These are phyloP conservation scores for Lipophrys pholis DNA, from an alignment of 2,113 vertebrate species.

Conservation along the genomic window DNA sequence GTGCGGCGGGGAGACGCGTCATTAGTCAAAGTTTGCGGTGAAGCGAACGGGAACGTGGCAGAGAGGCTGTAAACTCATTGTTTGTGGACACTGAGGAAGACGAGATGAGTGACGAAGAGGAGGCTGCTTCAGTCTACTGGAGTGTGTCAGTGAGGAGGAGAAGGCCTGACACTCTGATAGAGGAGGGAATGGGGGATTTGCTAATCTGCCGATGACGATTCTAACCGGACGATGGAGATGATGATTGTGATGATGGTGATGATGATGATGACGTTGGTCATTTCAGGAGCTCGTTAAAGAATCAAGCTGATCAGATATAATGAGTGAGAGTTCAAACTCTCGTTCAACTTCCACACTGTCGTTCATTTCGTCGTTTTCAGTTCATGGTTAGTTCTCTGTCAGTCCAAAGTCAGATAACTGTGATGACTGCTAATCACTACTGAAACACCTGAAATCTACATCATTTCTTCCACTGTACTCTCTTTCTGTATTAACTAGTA, in stretches of 20 bases:
- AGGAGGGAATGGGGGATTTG: not conserved
- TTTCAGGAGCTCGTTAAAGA: not conserved
- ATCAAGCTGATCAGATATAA: constrained; percentile 24
- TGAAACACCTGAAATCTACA: too few species aligned
- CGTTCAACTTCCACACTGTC: too few species aligned
- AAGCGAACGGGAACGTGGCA: too few species aligned
- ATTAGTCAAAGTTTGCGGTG: too few species aligned
- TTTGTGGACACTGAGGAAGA: not conserved
- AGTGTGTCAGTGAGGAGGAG: not conserved
- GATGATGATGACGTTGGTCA: not conserved
- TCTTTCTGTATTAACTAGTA: too few species aligned
- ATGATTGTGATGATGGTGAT: not conserved
- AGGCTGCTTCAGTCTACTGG: not conserved
- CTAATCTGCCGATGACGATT: constrained; percentile 4
- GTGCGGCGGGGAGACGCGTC: not conserved
- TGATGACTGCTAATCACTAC: too few species aligned
- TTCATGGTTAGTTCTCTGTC: too few species aligned
- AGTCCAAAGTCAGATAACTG: too few species aligned
- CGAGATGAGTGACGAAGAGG: not conserved
- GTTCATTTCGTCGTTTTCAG: too few species aligned
- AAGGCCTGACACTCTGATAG: too few species aligned
- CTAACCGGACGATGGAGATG: constrained; percentile 14
- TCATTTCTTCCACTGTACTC: too few species aligned
- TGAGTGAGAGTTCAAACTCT: not conserved
- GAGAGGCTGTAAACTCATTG: constrained; percentile 3